Evolutionary conservation across 2,888 invertebrate genomes (phyloP).

Genomic region (Cotesia congregata): DNA sequence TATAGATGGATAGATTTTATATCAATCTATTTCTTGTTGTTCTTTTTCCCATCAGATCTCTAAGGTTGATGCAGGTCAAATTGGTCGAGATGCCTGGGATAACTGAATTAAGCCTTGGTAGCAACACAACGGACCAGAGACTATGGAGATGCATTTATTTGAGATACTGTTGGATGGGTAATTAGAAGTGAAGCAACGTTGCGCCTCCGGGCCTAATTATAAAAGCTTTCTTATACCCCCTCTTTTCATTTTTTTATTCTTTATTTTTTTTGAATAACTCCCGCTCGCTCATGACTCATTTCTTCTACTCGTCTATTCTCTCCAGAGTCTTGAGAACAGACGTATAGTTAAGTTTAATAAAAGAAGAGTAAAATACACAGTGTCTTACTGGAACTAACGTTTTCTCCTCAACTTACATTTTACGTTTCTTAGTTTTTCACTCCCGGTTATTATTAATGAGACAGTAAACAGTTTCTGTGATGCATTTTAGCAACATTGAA

Average conservation of each 20-base stretch:
- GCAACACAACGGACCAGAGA: constrained; percentile 28
- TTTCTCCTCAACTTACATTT: not conserved
- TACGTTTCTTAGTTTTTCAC: not conserved
- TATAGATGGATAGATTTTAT: not conserved
- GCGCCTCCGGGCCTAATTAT: constrained; percentile 69
- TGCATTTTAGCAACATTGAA: too few relatives aligned
- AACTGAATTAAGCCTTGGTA: constrained; percentile 46
- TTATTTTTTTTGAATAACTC: constrained; percentile 26
- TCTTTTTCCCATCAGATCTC: not conserved
- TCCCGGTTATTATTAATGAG: not conserved
- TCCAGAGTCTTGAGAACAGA: constrained; percentile 15
- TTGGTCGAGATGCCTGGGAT: constrained; percentile 25
- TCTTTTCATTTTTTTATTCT: constrained; percentile 42
- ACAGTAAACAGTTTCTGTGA: not conserved
- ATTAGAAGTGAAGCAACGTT: constrained; percentile 66
- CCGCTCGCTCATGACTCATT: not conserved
- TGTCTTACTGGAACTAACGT: not conserved
- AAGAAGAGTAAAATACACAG: not conserved
- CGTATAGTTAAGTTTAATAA: not conserved
- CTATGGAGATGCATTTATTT: constrained; percentile 57
- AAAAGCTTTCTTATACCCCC: constrained; percentile 54
- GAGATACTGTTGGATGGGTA: constrained; percentile 67
- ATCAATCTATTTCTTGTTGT: not conserved
- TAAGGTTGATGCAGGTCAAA: constrained; percentile 16
- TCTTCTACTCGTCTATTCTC: not conserved